A percentile compares a stretch with the other conserved stretches of the same genome.
These are phyloP conservation scores for Crioceris asparagi DNA, from an alignment of 2,888 invertebrate species.

Conservation along the genomic window DNA sequence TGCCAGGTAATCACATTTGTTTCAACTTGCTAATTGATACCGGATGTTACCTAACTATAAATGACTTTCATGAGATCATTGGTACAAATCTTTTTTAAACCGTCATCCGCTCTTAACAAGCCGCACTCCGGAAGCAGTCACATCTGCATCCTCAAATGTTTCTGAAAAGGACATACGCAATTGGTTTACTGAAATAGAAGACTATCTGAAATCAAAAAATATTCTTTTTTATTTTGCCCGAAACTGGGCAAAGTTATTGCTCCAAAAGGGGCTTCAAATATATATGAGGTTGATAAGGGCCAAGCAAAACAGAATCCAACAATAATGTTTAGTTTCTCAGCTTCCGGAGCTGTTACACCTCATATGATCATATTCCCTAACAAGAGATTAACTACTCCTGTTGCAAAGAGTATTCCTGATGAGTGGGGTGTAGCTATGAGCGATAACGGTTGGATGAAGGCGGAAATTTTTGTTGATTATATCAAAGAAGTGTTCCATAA, in stretches of 20 bases:
- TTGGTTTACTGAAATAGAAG: slow-evolving; percentile 21
- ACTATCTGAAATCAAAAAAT: slow-evolving; percentile 17
- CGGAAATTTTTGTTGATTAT: slow-evolving; percentile 23
- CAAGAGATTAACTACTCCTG: slow-evolving; percentile 20
- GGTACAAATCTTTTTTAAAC: neutral
- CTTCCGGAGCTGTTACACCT: slow-evolving; percentile 16
- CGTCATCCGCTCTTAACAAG: neutral
- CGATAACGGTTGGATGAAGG: slow-evolving; percentile 29
- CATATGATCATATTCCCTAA: slow-evolving; percentile 16
- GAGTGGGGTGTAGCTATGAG: slow-evolving; percentile 24
- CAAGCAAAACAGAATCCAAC: slow-evolving; percentile 21
- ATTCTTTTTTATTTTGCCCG: slow-evolving; percentile 21
- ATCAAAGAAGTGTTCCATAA: slow-evolving; percentile 23
- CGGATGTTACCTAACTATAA: too few relatives aligned
- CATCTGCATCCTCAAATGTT: slow-evolving; percentile 22
- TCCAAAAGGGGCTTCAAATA: slow-evolving; percentile 21
- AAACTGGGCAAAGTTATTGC: slow-evolving; percentile 16
- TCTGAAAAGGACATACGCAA: slow-evolving; percentile 22
- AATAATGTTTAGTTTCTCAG: slow-evolving; percentile 23
- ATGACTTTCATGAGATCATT: too few relatives aligned
- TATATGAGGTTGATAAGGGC: slow-evolving; percentile 19
- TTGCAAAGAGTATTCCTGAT: slow-evolving; percentile 12
- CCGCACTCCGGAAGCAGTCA: slow-evolving; percentile 16
- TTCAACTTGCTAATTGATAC: too few relatives aligned
- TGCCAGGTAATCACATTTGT: too few relatives aligned